phyloP scores from a whole-genome alignment of 30 jellyfish, hydroid and myxozoan species.

The Nemopilema nomurai region DNA sequence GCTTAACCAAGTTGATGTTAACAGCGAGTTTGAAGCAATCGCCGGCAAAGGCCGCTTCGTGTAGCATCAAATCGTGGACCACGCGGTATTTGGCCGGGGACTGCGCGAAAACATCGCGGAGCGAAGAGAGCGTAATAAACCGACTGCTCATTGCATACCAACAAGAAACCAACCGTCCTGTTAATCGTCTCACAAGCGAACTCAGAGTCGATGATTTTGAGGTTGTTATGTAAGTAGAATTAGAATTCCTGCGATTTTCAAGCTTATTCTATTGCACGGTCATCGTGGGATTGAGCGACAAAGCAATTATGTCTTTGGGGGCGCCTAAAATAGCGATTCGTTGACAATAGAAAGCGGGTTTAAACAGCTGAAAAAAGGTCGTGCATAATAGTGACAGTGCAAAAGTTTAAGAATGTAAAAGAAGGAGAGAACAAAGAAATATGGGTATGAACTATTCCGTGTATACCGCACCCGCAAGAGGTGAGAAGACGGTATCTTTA shows the following conservation, averaged over 20 bases:
- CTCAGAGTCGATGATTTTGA: no score
- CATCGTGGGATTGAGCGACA: not conserved
- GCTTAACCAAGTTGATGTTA: not conserved
- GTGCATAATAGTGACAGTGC: not conserved
- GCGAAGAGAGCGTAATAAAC: not conserved
- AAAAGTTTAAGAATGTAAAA: no score
- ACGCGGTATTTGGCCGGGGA: constrained; percentile 28
- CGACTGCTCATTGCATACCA: not conserved
- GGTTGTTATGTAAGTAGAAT: no score
- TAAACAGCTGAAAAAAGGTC: not conserved
- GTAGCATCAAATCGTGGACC: constrained; percentile 62
- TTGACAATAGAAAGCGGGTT: not conserved
- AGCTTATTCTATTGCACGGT: not conserved
- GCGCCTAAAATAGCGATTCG: not conserved
- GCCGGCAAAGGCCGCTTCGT: constrained; percentile 65
- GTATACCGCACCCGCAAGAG: no score
- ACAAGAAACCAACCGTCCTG: no score
- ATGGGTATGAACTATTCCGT: not conserved
- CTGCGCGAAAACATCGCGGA: constrained; percentile 3
- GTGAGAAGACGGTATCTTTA: no score
- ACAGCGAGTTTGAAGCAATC: constrained; percentile 23
- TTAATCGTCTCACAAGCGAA: no score
- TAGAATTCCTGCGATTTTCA: not conserved
- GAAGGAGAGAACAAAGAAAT: not conserved
- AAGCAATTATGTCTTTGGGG: not conserved